Evolutionary conservation across 2,113 vertebrate species (phyloP).

Genomic region (Anolis sagrei): DNA sequence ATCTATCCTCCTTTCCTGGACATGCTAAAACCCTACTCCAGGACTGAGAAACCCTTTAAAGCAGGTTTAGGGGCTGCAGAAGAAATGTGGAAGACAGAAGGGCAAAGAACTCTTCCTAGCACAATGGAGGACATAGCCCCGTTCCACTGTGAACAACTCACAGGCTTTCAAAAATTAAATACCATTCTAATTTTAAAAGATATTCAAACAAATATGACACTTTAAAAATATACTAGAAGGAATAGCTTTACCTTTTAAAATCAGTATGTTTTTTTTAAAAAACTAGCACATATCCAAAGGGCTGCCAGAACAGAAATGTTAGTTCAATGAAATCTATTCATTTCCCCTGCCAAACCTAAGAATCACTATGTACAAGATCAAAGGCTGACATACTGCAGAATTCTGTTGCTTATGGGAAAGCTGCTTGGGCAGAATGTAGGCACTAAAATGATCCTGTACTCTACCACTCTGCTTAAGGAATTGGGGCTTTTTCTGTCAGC

Average conservation of each 20-base stretch:
- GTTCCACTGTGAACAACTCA: neutral
- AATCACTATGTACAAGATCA: neutral
- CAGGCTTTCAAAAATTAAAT: neutral
- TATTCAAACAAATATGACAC: neutral
- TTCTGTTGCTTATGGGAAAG: neutral
- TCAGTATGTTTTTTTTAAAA: neutral
- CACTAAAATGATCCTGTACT: neutral
- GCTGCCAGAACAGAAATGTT: neutral
- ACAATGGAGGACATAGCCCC: no score
- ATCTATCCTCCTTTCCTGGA: no score
- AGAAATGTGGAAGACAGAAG: no score
- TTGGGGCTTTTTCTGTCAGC: neutral
- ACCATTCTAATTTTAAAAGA: neutral
- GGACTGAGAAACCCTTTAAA: no score
- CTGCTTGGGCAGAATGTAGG: neutral
- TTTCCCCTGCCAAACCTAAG: neutral
- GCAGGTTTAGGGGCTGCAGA: no score
- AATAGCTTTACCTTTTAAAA: neutral
- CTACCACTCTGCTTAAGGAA: neutral
- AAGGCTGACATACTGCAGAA: neutral
- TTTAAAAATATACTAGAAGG: neutral
- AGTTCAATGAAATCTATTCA: no score
- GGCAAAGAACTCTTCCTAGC: no score
- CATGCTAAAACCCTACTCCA: no score
- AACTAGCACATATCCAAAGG: neutral